Evolutionary conservation across 2,888 invertebrate genomes (phyloP), one percentile per base, ranked within the genome.

Genomic region (Andrena trimmerana): DNA sequence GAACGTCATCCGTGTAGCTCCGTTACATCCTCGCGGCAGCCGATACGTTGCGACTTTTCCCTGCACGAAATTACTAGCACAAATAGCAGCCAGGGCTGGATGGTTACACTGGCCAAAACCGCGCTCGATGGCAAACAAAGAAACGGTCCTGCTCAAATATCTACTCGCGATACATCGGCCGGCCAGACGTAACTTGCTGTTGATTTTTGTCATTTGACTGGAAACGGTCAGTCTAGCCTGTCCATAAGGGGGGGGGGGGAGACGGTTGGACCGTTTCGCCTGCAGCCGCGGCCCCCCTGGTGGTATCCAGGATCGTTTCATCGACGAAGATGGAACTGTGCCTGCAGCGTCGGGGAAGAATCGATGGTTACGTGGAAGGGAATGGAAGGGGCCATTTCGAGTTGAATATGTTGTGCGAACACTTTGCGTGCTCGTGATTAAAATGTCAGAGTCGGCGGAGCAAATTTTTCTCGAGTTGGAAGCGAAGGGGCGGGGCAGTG

Each of bases 131-230:
- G 88, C 86, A 90, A 90, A 91, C 85, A 90, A 57, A 83, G 74
- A 83, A 83, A 87, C 88, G 90, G 87, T 87, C 88, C 88, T 91
- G 87, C 83, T 90, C 89, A 91, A 91, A 90, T 90, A 91, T 87
- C 84, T 75, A 84, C 86, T 85, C 85, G 74, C 80, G 83, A 84
- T 87, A 84, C 85, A 82, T 85, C 81, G 82, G 68, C 62, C 79
- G 59, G 75, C 75, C 63, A 72, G 72, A 83, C 85, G 84, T 85
- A 80, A 73, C 76, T 72, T 73, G 83, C 78, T 91, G 91, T 91
- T 91, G 91, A 91, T 91, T 91, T 91, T 91, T 91, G 87, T 91
- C 86, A 91, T 91, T 91, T 90, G 83, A 88, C 86, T 74, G 69
- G 81, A 86, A 85, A 78, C 76, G 66, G 77, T 75, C 80, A 60